These are phyloP conservation scores for Caenorhabditis virilis DNA, from an alignment of 2,888 invertebrate species.

Conservation along the genomic window DNA sequence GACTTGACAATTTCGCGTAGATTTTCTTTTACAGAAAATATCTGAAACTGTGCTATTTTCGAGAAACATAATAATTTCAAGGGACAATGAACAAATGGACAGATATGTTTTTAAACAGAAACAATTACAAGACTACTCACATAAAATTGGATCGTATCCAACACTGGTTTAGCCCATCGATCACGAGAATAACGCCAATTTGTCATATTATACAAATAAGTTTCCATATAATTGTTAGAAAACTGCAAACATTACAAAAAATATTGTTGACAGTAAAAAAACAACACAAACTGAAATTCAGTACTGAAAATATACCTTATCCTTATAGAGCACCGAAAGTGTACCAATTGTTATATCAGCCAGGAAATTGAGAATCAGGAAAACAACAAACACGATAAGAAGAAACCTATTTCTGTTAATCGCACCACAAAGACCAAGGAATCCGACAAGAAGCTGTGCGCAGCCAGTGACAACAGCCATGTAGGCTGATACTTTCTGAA, in stretches of 20 bases:
- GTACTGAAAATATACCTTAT: constrained; percentile 44
- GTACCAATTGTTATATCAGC: constrained; percentile 56
- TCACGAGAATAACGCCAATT: constrained; percentile 64
- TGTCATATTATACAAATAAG: constrained; percentile 61
- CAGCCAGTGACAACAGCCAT: constrained; percentile 52
- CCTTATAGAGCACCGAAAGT: constrained; percentile 51
- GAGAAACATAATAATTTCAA: background rate
- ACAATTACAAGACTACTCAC: no score
- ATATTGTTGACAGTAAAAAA: background rate
- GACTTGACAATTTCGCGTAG: constrained; percentile 47
- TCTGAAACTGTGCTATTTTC: constrained; percentile 10
- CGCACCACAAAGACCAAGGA: constrained; percentile 64
- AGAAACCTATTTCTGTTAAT: constrained; percentile 58
- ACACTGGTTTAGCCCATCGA: constrained; percentile 66
- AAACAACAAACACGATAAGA: constrained; percentile 52
- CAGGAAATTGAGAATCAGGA: constrained; percentile 47
- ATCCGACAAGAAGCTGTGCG: constrained; percentile 58
- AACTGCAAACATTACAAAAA: constrained; percentile 22
- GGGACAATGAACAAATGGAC: constrained; percentile 1
- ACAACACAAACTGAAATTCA: background rate
- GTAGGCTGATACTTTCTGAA: constrained; percentile 52
- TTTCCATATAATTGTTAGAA: constrained; percentile 50
- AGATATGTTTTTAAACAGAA: background rate
- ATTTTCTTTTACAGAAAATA: constrained; percentile 29
- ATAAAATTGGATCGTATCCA: constrained; percentile 68